Conservation (phyloP, 2,797 vertebrate species). For the Etheostoma perlongum region DNA sequence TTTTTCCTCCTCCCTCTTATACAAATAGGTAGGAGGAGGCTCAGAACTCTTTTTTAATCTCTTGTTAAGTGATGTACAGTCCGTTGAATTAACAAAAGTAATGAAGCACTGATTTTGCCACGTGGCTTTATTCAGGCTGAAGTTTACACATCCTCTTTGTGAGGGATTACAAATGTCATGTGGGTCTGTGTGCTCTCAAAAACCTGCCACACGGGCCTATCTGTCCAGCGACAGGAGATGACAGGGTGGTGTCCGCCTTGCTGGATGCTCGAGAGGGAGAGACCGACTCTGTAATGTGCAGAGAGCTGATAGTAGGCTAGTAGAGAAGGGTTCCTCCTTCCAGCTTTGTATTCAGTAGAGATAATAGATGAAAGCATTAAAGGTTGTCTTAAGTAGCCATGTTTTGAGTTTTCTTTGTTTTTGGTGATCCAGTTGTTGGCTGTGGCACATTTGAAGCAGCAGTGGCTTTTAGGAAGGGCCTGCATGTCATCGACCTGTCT, state of each 20-base stretch:
- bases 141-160: slow-evolving; percentile 19
- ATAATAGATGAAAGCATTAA: slow-evolving; percentile 26
- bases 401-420: slow-evolving; percentile 7
- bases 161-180: slow-evolving; percentile 1
- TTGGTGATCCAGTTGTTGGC: slow-evolving; percentile 7
- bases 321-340: slow-evolving; percentile 36
- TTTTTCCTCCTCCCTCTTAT: background rate
- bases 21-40: background rate
- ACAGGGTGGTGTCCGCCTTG: slow-evolving; percentile 32
- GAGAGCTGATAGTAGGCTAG: slow-evolving; percentile 40
- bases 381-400: slow-evolving; percentile 26
- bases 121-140: slow-evolving; percentile 13
- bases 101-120: slow-evolving; percentile 1
- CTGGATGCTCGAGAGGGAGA: slow-evolving; percentile 4
- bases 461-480: slow-evolving; percentile 28
- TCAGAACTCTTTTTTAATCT: background rate
- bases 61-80: background rate
- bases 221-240: slow-evolving; percentile 33
- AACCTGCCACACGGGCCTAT: slow-evolving; percentile 27
- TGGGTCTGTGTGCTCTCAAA: slow-evolving; percentile 15
- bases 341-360: slow-evolving; percentile 2
- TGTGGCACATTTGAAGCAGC: slow-evolving; percentile 15
- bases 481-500: slow-evolving; percentile 52
- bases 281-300: slow-evolving; percentile 24
- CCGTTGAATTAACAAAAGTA: background rate